Evolutionary conservation across 1,140 invertebrate genomes (phyloP), one percentile per base, ranked within the genome.

Genomic region (Hirudo medicinalis): DNA sequence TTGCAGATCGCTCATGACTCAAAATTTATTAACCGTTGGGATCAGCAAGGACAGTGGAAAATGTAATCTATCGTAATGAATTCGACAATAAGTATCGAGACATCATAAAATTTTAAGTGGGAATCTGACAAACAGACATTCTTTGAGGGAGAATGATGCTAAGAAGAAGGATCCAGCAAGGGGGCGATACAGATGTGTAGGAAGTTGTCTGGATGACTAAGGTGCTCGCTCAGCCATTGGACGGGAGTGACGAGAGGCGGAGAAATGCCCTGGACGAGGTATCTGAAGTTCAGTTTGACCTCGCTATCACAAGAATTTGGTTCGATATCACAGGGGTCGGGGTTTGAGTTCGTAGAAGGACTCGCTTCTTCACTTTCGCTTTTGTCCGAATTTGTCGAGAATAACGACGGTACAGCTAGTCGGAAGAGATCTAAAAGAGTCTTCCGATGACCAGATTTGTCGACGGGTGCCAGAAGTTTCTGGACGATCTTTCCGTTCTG

Each of bases 151-250:
- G 2, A 2, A 5, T 49, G 11, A 49, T 13, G 43, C 43, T 49
- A 49, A 2, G 43, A 49, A 17, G 43, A 49, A 17, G 43, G 9
- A 49, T 49, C 43, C 43, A 49, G 43, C 11, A 49, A 9, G 11
- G 43, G 43, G 4, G 43, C 43, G 13, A 49, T 49, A 74, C 80
- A 82, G 53, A 86, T 81, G 86, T 99, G 95, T 73, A 99, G 83
- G 83, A 99, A 99, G 83, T 99, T 99, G 81, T 99, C 96, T 4
- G 95, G 93, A 84, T 97, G 97, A 81, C 94, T 96, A 69, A 98
- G 84, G 82, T 98, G 94, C 84, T 97, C 92, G 20, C 92, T 94
- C 79, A 99, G 87, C 94, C 95, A 99, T 78, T 96, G 90, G 11
- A 98, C 77, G 6, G 94, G 92, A n/a, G 92, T 94, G 67, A 95